These are phyloP conservation scores for Crotalus horridus DNA, from an alignment of 2,113 vertebrate species.

Conservation along the genomic window DNA sequence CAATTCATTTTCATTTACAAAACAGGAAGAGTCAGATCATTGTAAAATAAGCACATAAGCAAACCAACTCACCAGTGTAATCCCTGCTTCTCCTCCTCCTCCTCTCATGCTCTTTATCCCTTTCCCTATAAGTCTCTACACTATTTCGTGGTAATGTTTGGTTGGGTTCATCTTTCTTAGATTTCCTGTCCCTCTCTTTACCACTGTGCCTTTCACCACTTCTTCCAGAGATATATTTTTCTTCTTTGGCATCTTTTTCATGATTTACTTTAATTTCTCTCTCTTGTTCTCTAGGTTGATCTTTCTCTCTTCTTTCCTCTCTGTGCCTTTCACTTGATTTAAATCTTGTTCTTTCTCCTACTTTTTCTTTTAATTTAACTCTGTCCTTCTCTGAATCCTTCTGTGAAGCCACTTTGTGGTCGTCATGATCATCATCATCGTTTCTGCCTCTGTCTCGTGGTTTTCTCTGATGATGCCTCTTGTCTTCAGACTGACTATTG, in stretches of 20 bases:
- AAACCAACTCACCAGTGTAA: conserved; percentile 48
- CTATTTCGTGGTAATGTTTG: conserved; percentile 4
- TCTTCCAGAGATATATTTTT: conserved; percentile 48
- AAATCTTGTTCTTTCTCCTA: conserved; percentile 53
- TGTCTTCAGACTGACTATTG: conserved; percentile 60
- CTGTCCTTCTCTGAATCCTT: conserved; percentile 35
- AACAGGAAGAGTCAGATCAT: neutral
- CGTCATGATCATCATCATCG: conserved; percentile 25
- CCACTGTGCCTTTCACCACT: conserved; percentile 41
- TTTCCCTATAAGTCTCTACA: conserved; percentile 31
- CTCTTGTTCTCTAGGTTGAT: conserved; percentile 27
- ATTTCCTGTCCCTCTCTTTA: conserved; percentile 44
- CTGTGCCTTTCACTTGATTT: conserved; percentile 59
- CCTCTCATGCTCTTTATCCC: conserved; percentile 44
- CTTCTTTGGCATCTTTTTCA: conserved; percentile 37
- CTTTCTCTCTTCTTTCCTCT: conserved; percentile 49
- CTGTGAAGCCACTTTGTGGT: neutral
- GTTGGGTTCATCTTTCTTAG: conserved; percentile 41
- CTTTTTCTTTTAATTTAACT: conserved; percentile 58
- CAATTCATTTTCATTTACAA: neutral
- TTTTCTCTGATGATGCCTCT: conserved; percentile 62
- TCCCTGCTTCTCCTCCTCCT: conserved; percentile 34
- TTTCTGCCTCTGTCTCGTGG: conserved; percentile 36
- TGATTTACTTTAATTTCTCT: conserved; percentile 17
- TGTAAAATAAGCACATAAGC: conserved; percentile 3